Evolutionary conservation across 2,113 vertebrate genomes (phyloP).

Genomic region (Gila orcuttii): DNA sequence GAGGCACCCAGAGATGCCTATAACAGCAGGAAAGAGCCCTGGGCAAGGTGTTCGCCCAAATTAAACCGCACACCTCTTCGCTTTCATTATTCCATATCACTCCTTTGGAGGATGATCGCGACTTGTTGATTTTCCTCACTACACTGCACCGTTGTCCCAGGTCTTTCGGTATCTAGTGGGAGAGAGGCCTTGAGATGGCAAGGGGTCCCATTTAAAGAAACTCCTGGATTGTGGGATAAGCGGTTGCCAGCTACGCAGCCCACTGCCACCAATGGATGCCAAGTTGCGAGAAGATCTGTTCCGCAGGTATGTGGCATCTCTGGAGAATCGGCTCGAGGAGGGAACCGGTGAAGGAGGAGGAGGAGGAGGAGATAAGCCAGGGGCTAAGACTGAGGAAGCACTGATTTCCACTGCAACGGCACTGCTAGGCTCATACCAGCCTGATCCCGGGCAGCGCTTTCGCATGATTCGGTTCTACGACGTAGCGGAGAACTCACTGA

Average conservation of each 20-base stretch:
- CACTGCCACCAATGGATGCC: slow-evolving; percentile 87
- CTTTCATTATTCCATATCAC: slow-evolving; percentile 26
- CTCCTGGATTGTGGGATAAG: slow-evolving; percentile 63
- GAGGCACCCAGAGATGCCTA: slow-evolving; percentile 20
- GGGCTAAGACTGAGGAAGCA: slow-evolving; percentile 79
- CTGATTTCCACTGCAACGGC: slow-evolving; percentile 89
- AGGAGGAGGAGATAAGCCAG: slow-evolving; percentile 68
- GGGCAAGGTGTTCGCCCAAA: slow-evolving; percentile 35
- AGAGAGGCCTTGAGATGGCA: slow-evolving; percentile 61
- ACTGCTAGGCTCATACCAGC: slow-evolving; percentile 89
- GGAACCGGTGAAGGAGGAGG: slow-evolving; percentile 65
- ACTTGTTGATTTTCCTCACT: slow-evolving; percentile 58
- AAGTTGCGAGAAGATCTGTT: slow-evolving; percentile 97
- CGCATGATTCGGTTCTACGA: slow-evolving; percentile 93
- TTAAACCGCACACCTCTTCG: slow-evolving; percentile 48
- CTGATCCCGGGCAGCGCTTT: slow-evolving; percentile 90
- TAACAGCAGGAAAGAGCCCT: not conserved
- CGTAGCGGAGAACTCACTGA: slow-evolving; percentile 87
- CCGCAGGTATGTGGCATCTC: slow-evolving; percentile 91
- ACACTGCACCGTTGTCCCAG: not conserved
- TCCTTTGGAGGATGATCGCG: slow-evolving; percentile 55
- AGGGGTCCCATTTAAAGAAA: slow-evolving; percentile 63
- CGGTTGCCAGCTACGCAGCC: slow-evolving; percentile 67
- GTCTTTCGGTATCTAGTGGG: slow-evolving; percentile 4
- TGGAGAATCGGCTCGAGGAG: slow-evolving; percentile 85